Evolutionary conservation across 2,113 vertebrate species (phyloP).

Genomic region (Gymnocephalus cernua): DNA sequence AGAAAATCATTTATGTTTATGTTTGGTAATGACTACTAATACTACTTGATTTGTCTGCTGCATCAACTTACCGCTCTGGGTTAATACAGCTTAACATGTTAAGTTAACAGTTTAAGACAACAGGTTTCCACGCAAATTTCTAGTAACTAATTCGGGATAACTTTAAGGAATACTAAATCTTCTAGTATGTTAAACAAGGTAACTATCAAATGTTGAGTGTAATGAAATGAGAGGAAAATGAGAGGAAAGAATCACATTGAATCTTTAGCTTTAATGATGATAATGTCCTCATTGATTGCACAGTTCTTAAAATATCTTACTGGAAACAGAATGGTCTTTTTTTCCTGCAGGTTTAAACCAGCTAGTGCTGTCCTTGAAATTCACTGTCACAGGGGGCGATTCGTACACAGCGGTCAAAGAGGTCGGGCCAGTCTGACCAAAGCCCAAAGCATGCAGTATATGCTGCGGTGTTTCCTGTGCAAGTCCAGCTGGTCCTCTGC

Average conservation of each 20-base stretch:
- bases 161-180: too few species aligned
- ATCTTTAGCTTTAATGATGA: background rate
- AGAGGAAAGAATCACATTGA: background rate
- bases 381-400: slow-evolving; percentile 1
- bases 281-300: background rate
- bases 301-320: background rate
- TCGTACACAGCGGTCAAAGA: background rate
- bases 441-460: background rate
- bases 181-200: too few species aligned
- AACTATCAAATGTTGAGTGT: background rate
- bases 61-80: too few species aligned
- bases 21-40: too few species aligned
- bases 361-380: slow-evolving; percentile 12
- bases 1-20: too few species aligned
- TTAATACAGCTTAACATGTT: too few species aligned
- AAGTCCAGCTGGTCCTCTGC: background rate
- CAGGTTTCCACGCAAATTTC: too few species aligned
- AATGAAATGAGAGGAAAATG: background rate
- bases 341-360: background rate
- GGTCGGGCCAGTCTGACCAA: background rate
- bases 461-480: background rate
- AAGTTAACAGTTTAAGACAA: too few species aligned
- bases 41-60: too few species aligned
- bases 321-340: background rate
- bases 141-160: too few species aligned